These are phyloP conservation scores for Caranx melampygus DNA, from an alignment of 2,113 vertebrate genomes.

Conservation along the genomic window DNA sequence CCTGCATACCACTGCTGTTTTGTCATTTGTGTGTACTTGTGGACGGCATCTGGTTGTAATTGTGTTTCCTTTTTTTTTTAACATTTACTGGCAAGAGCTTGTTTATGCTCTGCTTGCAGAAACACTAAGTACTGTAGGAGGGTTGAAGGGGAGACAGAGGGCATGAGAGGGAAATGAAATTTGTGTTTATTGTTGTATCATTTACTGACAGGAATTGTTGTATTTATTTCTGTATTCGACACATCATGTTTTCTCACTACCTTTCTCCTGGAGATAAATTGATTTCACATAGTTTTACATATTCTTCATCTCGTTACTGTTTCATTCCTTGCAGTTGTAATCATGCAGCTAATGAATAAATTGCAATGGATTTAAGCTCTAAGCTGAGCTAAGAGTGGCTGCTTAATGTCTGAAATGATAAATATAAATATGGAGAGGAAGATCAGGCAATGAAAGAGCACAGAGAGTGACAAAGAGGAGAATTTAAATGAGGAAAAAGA, in stretches of 20 bases:
- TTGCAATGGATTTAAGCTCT: conserved; percentile 47
- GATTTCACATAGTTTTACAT: conserved; percentile 32
- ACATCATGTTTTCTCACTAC: not conserved
- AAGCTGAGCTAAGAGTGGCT: conserved; percentile 34
- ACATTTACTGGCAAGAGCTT: conserved; percentile 49
- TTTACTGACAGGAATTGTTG: not conserved
- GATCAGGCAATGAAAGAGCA: conserved; percentile 59
- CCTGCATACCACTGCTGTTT: conserved; percentile 17
- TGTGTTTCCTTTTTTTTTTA: conserved; percentile 18
- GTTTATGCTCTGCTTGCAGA: conserved; percentile 57
- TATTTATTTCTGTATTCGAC: conserved; percentile 22
- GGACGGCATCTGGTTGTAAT: conserved; percentile 65
- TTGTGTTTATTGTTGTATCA: conserved; percentile 32
- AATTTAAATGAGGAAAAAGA: conserved; percentile 56
- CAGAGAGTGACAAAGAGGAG: conserved; percentile 55
- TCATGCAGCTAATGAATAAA: conserved; percentile 56
- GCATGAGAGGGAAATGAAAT: not conserved
- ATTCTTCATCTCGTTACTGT: conserved; percentile 29
- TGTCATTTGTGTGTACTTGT: not conserved
- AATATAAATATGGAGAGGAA: conserved; percentile 65
- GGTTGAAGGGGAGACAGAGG: not conserved
- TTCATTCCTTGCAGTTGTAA: conserved; percentile 43
- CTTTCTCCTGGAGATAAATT: conserved; percentile 8
- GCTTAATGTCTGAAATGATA: conserved; percentile 58
- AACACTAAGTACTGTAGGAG: conserved; percentile 8